Percentiles rank a stretch among this genome's conserved stretches.
phyloP scores from a whole-genome alignment of 2,113 vertebrate species.

The Otus sunia region DNA sequence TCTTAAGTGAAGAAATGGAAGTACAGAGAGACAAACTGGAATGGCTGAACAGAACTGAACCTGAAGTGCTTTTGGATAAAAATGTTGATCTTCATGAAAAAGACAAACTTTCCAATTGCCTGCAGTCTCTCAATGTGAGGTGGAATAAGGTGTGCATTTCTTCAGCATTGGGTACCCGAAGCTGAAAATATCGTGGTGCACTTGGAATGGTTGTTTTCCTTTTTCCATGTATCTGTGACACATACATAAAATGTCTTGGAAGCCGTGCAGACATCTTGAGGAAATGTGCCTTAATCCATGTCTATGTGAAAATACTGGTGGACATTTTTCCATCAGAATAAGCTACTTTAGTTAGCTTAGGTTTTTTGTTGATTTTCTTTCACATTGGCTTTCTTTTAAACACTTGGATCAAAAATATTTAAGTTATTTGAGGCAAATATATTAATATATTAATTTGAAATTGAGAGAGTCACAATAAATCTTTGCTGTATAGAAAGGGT shows the following conservation, averaged over 20 bases:
- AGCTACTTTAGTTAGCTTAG: not conserved
- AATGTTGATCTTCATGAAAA: conserved; percentile 78
- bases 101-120: conserved; percentile 78
- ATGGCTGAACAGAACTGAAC: conserved; percentile 86
- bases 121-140: conserved; percentile 80
- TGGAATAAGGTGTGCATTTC: conserved; percentile 85
- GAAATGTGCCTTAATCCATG: not conserved
- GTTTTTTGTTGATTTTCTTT: not conserved
- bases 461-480: not conserved
- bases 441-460: not conserved
- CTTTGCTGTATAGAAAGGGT: not conserved
- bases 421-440: not conserved
- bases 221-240: not conserved
- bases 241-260: not conserved
- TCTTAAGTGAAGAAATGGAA: conserved; percentile 82
- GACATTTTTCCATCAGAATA: not conserved
- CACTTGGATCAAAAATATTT: not conserved
- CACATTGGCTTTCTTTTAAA: not conserved
- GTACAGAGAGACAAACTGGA: conserved; percentile 80
- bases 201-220: not conserved
- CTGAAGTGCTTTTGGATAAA: conserved; percentile 82
- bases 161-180: not conserved
- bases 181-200: not conserved
- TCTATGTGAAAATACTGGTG: not conserved
- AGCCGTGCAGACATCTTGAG: not conserved